phyloP scores from a whole-genome alignment of 2,888 invertebrate genomes.

The Tenthredo livida region DNA sequence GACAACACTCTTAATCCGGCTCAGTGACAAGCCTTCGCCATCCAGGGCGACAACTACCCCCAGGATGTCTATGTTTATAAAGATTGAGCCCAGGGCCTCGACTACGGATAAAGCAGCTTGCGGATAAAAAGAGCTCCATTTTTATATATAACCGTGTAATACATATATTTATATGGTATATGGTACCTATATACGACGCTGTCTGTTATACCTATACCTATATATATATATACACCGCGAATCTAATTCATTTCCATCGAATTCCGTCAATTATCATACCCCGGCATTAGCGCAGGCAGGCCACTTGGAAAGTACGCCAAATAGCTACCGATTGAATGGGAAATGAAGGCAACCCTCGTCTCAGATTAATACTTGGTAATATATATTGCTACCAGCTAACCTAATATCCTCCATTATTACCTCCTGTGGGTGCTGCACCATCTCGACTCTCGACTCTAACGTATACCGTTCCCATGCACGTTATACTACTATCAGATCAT shows the following conservation, averaged over 20 bases:
- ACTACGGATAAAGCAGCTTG: too few relatives aligned
- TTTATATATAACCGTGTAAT: neutral
- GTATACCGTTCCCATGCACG: neutral
- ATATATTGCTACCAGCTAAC: conserved; percentile 52
- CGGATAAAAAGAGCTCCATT: neutral
- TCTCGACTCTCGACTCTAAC: neutral
- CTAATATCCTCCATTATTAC: conserved; percentile 44
- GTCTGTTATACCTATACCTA: neutral
- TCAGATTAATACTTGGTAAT: conserved; percentile 57
- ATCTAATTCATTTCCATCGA: neutral
- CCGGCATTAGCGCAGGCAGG: neutral
- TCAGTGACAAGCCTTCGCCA: conserved; percentile 9
- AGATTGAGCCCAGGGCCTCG: neutral
- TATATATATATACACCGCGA: neutral
- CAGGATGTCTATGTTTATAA: neutral
- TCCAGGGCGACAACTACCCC: conserved; percentile 11
- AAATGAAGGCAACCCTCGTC: conserved; percentile 60
- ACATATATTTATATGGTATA: too few relatives aligned
- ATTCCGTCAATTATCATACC: conserved; percentile 1
- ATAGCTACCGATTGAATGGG: conserved; percentile 59
- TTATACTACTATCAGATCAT: neutral
- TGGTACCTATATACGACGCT: neutral
- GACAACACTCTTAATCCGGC: conserved; percentile 36
- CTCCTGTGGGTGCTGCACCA: neutral
- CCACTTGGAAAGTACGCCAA: conserved; percentile 8